Evolutionary conservation across 2,888 invertebrate genomes (phyloP).

Genomic region (Azorinus chamasolen): DNA sequence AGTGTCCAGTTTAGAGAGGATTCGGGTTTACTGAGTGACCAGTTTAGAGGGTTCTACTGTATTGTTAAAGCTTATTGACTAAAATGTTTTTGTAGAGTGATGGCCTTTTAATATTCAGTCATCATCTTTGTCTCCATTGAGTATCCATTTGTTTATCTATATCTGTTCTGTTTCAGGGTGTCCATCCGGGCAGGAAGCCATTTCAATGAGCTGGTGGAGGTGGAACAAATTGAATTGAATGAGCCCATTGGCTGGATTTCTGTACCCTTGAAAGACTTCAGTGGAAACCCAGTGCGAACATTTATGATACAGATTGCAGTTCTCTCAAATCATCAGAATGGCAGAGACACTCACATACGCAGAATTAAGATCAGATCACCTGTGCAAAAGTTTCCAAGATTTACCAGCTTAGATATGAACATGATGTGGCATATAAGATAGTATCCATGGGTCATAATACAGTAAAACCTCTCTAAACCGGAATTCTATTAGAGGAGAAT

Average conservation of each 20-base stretch:
- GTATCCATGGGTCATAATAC: too few species aligned
- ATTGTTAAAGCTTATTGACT: too few species aligned
- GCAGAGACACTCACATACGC: constrained; percentile 98
- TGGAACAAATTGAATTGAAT: constrained; percentile 96
- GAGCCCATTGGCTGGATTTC: constrained; percentile 99
- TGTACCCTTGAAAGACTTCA: constrained; percentile 93
- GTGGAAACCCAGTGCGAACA: constrained; percentile 94
- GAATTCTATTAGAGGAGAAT: too few species aligned
- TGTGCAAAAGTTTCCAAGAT: constrained; percentile 89
- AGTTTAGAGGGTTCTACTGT: too few species aligned
- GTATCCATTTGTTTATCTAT: too few species aligned
- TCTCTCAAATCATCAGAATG: constrained; percentile 99
- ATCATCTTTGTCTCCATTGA: too few species aligned
- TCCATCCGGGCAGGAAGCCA: constrained; percentile 94
- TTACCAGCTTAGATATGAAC: constrained; percentile 87
- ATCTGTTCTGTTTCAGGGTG: constrained; percentile 81
- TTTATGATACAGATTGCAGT: constrained; percentile 89
- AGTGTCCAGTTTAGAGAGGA: too few species aligned
- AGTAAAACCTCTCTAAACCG: too few species aligned
- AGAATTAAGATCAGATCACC: constrained; percentile 99
- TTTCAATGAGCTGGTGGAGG: constrained; percentile 98
- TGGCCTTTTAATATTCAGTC: too few species aligned
- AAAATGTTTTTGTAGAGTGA: too few species aligned
- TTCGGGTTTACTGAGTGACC: too few species aligned
- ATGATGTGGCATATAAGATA: too few species aligned